Evolutionary conservation across 2,888 invertebrate species (phyloP).

Genomic region (Agonopterix arenella): DNA sequence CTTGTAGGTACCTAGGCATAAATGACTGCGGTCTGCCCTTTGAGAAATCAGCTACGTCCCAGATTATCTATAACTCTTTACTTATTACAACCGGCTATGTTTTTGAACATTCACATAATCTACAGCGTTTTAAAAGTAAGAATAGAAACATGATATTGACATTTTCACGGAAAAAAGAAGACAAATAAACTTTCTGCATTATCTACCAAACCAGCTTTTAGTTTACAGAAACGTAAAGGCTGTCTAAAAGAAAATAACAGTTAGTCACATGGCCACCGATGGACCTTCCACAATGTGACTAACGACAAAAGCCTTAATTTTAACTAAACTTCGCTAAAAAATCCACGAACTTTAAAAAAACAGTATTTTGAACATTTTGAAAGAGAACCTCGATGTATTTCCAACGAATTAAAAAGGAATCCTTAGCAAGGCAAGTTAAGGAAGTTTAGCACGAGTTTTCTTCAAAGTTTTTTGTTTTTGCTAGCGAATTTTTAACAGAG

Average conservation of each 20-base stretch:
- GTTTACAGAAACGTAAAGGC: no score
- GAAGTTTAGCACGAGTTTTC: background rate
- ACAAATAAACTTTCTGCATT: no score
- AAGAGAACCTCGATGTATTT: constrained; percentile 1
- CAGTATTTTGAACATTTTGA: constrained; percentile 3
- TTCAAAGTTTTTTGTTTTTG: constrained; percentile 2
- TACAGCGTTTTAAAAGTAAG: no score
- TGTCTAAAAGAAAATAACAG: background rate
- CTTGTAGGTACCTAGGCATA: no score
- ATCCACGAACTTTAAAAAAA: background rate
- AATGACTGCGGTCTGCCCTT: no score
- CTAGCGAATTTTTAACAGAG: background rate
- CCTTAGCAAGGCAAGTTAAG: background rate
- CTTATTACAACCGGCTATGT: no score
- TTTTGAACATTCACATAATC: no score
- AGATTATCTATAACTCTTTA: no score
- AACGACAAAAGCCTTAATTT: constrained; percentile 2
- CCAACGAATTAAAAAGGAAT: constrained; percentile 3
- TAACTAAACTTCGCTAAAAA: background rate
- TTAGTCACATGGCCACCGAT: constrained; percentile 2
- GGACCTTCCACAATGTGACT: background rate
- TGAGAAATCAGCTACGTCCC: no score
- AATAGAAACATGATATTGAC: no score
- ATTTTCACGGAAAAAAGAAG: no score
- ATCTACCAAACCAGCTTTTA: no score